Percentiles rank a stretch among this genome's conserved stretches.
Evolutionary conservation across 2,888 invertebrate genomes (phyloP).

Genomic region (Eulithis prunata): DNA sequence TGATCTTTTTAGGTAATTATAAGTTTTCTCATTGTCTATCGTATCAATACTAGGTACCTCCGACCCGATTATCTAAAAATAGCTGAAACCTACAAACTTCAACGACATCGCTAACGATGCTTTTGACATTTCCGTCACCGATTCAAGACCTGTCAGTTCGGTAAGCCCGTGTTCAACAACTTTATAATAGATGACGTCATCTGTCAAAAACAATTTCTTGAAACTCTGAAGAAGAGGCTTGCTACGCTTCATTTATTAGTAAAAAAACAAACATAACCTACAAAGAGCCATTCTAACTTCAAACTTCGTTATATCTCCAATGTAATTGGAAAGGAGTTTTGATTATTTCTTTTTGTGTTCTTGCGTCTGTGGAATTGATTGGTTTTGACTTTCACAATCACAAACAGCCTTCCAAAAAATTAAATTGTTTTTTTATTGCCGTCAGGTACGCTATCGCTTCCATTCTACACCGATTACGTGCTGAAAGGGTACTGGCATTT

Average conservation of each 20-base stretch:
- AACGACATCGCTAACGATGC: slow-evolving; percentile 33
- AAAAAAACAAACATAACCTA: too few relatives aligned
- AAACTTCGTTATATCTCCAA: too few relatives aligned
- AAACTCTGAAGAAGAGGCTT: too few relatives aligned
- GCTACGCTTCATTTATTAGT: too few relatives aligned
- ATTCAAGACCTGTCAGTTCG: slow-evolving; percentile 17
- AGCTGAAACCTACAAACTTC: slow-evolving; percentile 26
- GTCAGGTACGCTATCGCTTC: slow-evolving; percentile 97
- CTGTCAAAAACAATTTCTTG: too few relatives aligned
- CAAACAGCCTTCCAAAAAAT: slow-evolving; percentile 35
- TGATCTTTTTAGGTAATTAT: too few relatives aligned
- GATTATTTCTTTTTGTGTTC: too few relatives aligned
- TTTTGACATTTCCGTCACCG: slow-evolving; percentile 28
- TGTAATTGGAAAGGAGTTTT: too few relatives aligned
- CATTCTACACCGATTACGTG: slow-evolving; percentile 99
- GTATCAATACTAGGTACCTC: slow-evolving; percentile 15
- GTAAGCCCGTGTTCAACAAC: slow-evolving; percentile 9
- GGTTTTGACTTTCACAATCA: not conserved
- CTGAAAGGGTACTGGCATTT: slow-evolving; percentile 98
- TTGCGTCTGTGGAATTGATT: not conserved
- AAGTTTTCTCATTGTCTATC: not conserved
- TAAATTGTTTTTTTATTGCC: slow-evolving; percentile 53
- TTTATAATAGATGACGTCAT: slow-evolving; percentile 16
- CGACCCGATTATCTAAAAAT: slow-evolving; percentile 29
- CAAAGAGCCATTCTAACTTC: too few relatives aligned